Conservation (phyloP, 2,888 invertebrate species). For the Polymixis flavicincta region DNA sequence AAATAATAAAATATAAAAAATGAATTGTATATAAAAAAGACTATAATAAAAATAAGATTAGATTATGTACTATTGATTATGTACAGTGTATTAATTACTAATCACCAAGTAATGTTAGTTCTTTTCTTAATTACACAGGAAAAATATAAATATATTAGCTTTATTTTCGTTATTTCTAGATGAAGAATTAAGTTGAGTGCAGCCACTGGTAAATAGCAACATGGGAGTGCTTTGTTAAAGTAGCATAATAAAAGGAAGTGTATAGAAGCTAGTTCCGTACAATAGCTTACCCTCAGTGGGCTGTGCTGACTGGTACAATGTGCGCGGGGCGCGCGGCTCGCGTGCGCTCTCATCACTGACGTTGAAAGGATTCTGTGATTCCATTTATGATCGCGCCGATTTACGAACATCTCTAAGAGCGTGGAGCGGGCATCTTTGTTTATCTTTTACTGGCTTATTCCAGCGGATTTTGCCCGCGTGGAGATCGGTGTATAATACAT, state of each 20-base stretch:
- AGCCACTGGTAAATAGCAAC: not conserved
- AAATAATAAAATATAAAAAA: not conserved
- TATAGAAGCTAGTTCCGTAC: not conserved
- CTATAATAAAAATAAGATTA: no score
- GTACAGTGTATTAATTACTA: no score
- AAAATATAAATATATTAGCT: not conserved
- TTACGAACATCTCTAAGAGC: not conserved
- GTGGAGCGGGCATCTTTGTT: slow-evolving; percentile 35
- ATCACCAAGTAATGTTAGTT: not conserved
- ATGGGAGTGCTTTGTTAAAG: slow-evolving; percentile 7
- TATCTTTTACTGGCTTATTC: not conserved
- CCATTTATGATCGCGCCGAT: slow-evolving; percentile 49
- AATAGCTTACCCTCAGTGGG: not conserved
- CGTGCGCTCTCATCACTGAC: slow-evolving; percentile 48
- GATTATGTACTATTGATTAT: not conserved
- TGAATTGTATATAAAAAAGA: not conserved
- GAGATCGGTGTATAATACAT: no score
- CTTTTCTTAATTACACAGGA: not conserved
- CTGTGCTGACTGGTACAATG: not conserved
- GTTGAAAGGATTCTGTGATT: slow-evolving; percentile 80
- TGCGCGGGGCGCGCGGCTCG: slow-evolving; percentile 32
- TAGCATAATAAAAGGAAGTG: not conserved
- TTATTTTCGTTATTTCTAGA: not conserved
- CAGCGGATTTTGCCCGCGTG: no score
- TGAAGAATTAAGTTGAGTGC: not conserved